phyloP scores from a whole-genome alignment of 2,888 invertebrate genomes.

The Gibbula magus region DNA sequence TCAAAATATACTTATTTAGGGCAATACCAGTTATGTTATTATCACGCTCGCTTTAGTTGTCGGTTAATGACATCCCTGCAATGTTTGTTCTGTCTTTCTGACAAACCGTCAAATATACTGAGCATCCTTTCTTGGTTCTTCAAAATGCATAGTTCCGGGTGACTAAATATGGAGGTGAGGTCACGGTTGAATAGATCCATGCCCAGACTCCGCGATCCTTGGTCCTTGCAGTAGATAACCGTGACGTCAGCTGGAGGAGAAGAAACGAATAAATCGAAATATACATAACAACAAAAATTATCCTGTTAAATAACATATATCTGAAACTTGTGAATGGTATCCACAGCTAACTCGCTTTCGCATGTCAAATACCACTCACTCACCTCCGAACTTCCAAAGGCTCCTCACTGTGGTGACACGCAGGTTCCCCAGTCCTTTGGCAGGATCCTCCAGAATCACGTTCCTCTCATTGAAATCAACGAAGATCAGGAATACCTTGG shows the following conservation, averaged over 20 bases:
- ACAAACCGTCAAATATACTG: neutral
- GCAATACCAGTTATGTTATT: too few species aligned
- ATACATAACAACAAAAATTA: neutral
- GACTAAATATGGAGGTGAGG: neutral
- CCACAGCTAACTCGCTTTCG: neutral
- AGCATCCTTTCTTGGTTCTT: neutral
- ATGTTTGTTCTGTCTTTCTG: neutral
- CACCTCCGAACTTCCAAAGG: slow-evolving; percentile 33
- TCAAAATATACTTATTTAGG: too few species aligned
- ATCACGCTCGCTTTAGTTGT: neutral
- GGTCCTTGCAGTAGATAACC: neutral
- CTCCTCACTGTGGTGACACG: slow-evolving; percentile 28
- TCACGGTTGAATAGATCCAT: neutral
- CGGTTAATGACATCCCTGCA: slow-evolving; percentile 10
- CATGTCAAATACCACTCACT: neutral
- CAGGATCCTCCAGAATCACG: slow-evolving; percentile 40
- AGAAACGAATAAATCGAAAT: neutral
- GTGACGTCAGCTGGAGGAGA: neutral
- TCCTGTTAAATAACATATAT: too few species aligned
- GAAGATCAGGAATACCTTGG: slow-evolving; percentile 30
- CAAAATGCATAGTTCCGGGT: neutral
- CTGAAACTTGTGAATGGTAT: neutral
- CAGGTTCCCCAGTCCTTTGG: slow-evolving; percentile 28
- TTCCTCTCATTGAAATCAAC: slow-evolving; percentile 39
- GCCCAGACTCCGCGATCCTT: neutral